Base-by-base conservation (phyloP, 92 coral and sea anemone species). In the Chrysogorgia sp. region DNA sequence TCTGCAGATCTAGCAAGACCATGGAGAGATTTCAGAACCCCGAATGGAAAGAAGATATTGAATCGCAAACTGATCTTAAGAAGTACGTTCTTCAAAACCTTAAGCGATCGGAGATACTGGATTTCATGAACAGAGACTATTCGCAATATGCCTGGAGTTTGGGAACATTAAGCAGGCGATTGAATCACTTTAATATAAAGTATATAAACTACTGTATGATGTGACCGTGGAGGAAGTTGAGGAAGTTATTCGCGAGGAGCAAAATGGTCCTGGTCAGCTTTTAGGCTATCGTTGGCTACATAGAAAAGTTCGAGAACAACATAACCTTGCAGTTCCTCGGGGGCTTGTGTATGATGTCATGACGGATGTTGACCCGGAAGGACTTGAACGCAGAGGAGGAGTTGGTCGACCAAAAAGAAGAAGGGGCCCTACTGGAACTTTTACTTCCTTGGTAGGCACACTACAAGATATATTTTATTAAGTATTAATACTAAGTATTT, bases 331-430 rank as follows among this genome's bases (percentile, higher is more conserved):
- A 62, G 89, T 85, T 35, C 89, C 86, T 30, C 85, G 74, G 49
- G 83, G 89, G 29, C 63, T 86, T 40, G 83, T 86, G 60, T 74
- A 86, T 55, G 67, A 81, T 58, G 86, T 86, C 21, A 74, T 81
- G 86, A 81, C 80, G 21, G 52, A 74, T 40, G 75, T 81, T 52
- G 85, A 81, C 58, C 83, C 77, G 34, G 86, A 86, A 75, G 83
- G 89, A 63, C 37, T 81, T 6, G 74, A 76, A 30, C 45, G 81
- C 40, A 72, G 86, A 2, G 66, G 80, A 29, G 77, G 77, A 25
- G 82, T 80, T 50, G 77, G 89, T 31, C 80, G 43, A 53, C 60
- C 57, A 45, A 79, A 72, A 75, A 28, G 85, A 53, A 43, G 77
- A 65, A 62, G 82, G 64, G 88, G 81, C 55, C 76, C 65, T 40